phyloP scores from a whole-genome alignment of 2,113 vertebrate genomes.

The Psilopsiagon aymara region DNA sequence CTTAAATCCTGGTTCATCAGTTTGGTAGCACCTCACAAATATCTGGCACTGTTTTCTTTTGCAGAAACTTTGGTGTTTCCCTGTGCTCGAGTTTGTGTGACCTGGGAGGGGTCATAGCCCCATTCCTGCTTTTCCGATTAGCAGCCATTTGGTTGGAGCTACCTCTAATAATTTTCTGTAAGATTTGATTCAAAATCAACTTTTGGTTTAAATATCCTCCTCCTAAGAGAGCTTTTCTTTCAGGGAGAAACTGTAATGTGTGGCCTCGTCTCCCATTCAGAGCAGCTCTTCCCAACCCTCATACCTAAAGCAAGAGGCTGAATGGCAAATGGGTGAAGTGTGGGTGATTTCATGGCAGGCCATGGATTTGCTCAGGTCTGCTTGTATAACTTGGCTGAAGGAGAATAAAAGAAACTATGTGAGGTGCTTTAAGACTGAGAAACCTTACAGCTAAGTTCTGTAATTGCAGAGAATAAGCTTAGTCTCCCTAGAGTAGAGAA shows the following conservation, averaged over 20 bases:
- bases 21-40: not conserved
- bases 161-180: slow-evolving; percentile 93
- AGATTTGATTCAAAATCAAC: not conserved
- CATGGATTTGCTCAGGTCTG: not conserved
- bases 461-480: not conserved
- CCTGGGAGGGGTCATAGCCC: slow-evolving; percentile 87
- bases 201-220: not conserved
- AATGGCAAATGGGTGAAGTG: not conserved
- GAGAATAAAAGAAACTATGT: not conserved
- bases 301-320: not conserved
- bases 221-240: not conserved
- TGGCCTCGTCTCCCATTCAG: not conserved
- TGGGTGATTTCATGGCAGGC: not conserved
- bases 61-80: slow-evolving; percentile 90
- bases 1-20: not conserved
- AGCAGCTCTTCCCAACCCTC: not conserved
- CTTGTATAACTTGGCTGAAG: not conserved
- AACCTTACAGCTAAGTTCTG: not conserved
- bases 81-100: slow-evolving; percentile 91
- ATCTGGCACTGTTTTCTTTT: not conserved
- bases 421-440: not conserved
- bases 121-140: slow-evolving; percentile 89
- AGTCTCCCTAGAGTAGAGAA: not conserved
- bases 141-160: slow-evolving; percentile 89
- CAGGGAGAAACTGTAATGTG: not conserved